phyloP scores from a whole-genome alignment of 2,797 vertebrate genomes.

The Lacerta agilis region DNA sequence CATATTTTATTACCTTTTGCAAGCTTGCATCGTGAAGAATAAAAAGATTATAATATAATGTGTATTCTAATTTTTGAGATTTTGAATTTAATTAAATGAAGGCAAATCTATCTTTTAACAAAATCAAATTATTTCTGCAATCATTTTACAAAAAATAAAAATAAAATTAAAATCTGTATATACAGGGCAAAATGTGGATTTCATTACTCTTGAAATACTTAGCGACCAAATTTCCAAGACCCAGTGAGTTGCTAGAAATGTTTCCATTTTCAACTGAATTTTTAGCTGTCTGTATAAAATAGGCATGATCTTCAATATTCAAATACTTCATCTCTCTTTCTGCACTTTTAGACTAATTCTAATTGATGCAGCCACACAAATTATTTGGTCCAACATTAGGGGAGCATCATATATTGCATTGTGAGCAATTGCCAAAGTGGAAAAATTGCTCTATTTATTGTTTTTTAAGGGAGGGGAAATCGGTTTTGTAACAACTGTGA shows the following conservation, averaged over 20 bases:
- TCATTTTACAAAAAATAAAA: too few species aligned
- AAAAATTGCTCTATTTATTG: conserved; percentile 40
- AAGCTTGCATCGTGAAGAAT: neutral
- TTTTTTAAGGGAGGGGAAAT: conserved; percentile 51
- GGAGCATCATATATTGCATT: neutral
- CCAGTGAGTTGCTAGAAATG: neutral
- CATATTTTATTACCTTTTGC: conserved; percentile 10
- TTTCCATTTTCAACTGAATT: neutral
- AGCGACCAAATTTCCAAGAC: neutral
- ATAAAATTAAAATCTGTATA: neutral
- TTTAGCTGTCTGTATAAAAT: neutral
- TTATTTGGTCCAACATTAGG: rapidly evolving
- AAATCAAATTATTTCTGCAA: rapidly evolving
- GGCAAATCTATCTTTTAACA: neutral
- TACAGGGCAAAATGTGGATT: neutral
- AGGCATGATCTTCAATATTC: neutral
- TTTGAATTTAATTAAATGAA: neutral
- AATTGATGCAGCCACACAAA: neutral
- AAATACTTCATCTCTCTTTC: rapidly evolving
- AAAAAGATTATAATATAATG: neutral
- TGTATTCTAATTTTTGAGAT: neutral
- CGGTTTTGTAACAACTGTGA: conserved; percentile 59
- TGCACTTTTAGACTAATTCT: neutral
- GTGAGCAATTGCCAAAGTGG: neutral
- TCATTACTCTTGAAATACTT: neutral